Percentiles rank a stretch among this genome's conserved stretches.
phyloP scores from a whole-genome alignment of 1,140 invertebrate species.

The Onthophagus taurus region DNA sequence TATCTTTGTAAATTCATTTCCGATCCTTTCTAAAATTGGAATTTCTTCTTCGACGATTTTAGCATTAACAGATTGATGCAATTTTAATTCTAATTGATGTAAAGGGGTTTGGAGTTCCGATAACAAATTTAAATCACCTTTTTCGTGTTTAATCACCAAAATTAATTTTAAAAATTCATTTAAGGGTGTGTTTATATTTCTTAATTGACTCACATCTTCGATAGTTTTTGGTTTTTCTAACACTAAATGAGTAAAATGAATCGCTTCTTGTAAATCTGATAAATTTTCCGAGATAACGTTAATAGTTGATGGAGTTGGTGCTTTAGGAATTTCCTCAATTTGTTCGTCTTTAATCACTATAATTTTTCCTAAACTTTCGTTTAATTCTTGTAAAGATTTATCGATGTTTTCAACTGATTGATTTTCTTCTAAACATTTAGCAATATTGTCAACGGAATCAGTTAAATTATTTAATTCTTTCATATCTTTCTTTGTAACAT shows the following conservation, averaged over 20 bases:
- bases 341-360: slow-evolving; percentile 18
- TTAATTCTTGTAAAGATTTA: slow-evolving; percentile 21
- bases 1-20: slow-evolving; percentile 20
- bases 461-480: slow-evolving; percentile 20
- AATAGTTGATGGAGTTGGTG: not conserved
- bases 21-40: slow-evolving; percentile 23
- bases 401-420: slow-evolving; percentile 16
- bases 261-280: slow-evolving; percentile 21
- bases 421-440: slow-evolving; percentile 9
- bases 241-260: slow-evolving; percentile 25
- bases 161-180: slow-evolving; percentile 27
- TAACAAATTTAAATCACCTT: slow-evolving; percentile 28
- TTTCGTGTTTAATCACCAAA: slow-evolving; percentile 22
- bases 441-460: slow-evolving; percentile 20
- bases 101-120: slow-evolving; percentile 22
- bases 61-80: slow-evolving; percentile 20
- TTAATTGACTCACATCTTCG: slow-evolving; percentile 17
- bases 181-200: slow-evolving; percentile 17
- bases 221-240: slow-evolving; percentile 20
- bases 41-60: slow-evolving; percentile 26
- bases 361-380: slow-evolving; percentile 17
- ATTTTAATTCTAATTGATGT: slow-evolving; percentile 22
- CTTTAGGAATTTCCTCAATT: not conserved
- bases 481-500: slow-evolving; percentile 18
- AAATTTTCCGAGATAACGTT: slow-evolving; percentile 9